Conservation (phyloP, 2,797 vertebrate genomes). For the Acanthurus leucopareius region DNA sequence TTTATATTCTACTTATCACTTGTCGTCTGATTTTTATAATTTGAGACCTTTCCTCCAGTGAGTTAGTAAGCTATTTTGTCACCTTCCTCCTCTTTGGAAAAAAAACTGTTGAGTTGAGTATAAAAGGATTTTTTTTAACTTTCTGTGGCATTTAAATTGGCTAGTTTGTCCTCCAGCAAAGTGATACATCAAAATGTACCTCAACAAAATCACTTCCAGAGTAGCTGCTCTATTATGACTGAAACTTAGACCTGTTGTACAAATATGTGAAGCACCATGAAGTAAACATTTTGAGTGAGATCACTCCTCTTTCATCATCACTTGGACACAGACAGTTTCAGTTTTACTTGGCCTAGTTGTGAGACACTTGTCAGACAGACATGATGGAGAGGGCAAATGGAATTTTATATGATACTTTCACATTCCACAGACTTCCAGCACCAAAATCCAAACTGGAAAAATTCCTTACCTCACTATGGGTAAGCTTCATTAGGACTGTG, state of each 20-base stretch:
- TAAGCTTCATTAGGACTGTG: no score
- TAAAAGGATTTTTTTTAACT: no score
- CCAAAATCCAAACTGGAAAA: background rate
- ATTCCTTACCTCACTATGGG: background rate
- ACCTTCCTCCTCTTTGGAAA: background rate
- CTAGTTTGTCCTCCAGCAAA: background rate
- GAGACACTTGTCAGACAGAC: background rate
- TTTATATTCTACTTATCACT: no score
- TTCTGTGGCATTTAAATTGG: background rate
- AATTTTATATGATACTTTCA: background rate
- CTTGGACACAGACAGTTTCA: background rate
- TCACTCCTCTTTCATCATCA: background rate
- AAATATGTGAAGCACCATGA: background rate
- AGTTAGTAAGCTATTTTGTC: no score
- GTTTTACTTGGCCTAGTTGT: background rate
- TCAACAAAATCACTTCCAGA: background rate
- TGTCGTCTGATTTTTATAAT: no score
- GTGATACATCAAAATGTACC: background rate
- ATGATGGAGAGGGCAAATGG: background rate
- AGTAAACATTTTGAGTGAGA: background rate
- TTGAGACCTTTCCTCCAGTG: no score
- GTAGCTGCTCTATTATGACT: background rate
- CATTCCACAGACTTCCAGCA: background rate
- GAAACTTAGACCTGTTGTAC: background rate
- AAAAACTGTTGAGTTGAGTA: no score